Conservation (phyloP, 2,797 vertebrate species). For the Mormyrus proboscirostris region DNA sequence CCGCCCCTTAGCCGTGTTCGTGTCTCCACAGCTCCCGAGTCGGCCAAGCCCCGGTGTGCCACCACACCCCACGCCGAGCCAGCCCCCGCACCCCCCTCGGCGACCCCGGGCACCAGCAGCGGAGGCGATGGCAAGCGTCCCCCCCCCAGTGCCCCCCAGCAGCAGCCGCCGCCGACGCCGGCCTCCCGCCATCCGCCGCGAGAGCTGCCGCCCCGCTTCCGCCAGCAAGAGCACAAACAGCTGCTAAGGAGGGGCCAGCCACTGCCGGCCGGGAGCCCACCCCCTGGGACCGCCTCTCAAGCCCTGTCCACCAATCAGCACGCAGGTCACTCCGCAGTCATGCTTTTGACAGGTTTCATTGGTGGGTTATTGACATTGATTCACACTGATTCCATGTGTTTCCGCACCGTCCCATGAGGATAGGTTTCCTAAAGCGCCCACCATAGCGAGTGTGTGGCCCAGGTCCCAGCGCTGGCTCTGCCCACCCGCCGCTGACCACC, state of each 20-base stretch:
- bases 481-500: background rate
- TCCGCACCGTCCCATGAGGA: background rate
- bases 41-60: constrained; percentile 82
- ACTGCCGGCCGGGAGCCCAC: constrained; percentile 52
- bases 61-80: constrained; percentile 77
- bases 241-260: constrained; percentile 92
- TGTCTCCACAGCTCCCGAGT: constrained; percentile 79
- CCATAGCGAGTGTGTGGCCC: background rate
- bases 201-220: constrained; percentile 93
- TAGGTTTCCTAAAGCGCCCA: background rate
- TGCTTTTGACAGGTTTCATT: background rate
- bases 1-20: background rate
- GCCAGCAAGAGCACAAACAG: constrained; percentile 96
- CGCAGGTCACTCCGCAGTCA: constrained; percentile 54
- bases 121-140: constrained; percentile 64
- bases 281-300: background rate
- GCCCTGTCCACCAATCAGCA: constrained; percentile 62
- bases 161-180: constrained; percentile 85
- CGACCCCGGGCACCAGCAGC: constrained; percentile 68
- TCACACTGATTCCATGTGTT: background rate
- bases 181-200: constrained; percentile 71
- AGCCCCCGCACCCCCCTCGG: constrained; percentile 71
- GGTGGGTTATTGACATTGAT: background rate
- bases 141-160: constrained; percentile 73
- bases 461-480: background rate